Conservation (phyloP, 2,797 vertebrate species). For the Semaprochilodus insignis region DNA sequence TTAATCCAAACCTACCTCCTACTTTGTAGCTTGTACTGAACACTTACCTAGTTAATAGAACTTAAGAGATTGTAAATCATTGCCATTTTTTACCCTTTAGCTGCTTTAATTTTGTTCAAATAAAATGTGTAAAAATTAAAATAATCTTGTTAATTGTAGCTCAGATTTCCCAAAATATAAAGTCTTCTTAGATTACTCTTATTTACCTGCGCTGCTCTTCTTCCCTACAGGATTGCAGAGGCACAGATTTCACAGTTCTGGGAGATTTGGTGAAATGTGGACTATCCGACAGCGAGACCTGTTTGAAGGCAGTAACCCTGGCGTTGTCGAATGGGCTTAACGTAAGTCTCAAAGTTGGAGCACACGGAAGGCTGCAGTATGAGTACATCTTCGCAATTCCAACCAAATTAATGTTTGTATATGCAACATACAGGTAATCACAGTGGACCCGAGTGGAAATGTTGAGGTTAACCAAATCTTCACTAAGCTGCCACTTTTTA, state of each 20-base stretch:
- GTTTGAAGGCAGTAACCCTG: slow-evolving; percentile 79
- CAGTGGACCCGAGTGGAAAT: slow-evolving; percentile 64
- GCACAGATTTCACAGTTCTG: slow-evolving; percentile 75
- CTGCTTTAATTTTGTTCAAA: neutral
- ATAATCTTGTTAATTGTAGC: too few relatives aligned
- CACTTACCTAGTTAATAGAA: too few relatives aligned
- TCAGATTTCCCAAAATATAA: too few relatives aligned
- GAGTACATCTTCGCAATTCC: neutral
- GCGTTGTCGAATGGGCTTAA: slow-evolving; percentile 57
- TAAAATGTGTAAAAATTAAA: neutral
- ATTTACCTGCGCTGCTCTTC: neutral
- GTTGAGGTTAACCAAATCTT: slow-evolving; percentile 75
- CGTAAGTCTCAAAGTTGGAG: slow-evolving; percentile 57
- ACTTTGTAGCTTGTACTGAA: too few relatives aligned
- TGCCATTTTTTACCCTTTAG: too few relatives aligned
- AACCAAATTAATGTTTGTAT: neutral
- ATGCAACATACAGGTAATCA: slow-evolving; percentile 65
- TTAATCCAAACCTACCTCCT: too few relatives aligned
- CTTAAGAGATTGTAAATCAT: too few relatives aligned
- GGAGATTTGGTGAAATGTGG: slow-evolving; percentile 83
- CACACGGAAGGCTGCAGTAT: neutral
- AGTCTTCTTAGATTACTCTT: neutral
- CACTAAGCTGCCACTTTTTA: slow-evolving; percentile 73
- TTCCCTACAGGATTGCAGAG: slow-evolving; percentile 63
- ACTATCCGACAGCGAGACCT: slow-evolving; percentile 76